Conservation (phyloP, 1,140 invertebrate species). For the Papilio xuthus region DNA sequence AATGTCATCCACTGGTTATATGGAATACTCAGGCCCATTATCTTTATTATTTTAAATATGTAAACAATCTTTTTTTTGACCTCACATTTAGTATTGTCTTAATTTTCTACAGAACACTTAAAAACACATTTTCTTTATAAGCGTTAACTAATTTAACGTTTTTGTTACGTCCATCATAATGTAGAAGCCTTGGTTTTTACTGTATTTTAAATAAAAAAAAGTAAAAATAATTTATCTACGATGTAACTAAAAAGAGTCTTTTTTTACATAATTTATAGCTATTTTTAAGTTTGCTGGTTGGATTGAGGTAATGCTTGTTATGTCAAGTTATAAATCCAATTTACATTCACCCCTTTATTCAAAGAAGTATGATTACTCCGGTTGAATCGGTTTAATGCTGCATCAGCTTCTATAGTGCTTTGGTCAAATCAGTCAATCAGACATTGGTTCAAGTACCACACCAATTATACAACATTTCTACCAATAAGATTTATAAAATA, state of each 20-base stretch:
- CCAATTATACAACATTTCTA: too few species aligned
- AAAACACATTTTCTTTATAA: conserved; percentile 26
- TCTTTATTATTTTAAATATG: conserved; percentile 38
- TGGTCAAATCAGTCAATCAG: too few species aligned
- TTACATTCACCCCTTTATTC: too few species aligned
- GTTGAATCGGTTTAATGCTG: too few species aligned
- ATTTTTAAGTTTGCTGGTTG: too few species aligned
- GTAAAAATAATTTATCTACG: not conserved
- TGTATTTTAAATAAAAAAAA: not conserved
- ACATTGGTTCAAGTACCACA: too few species aligned
- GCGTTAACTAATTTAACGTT: not conserved
- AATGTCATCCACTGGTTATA: conserved; percentile 56
- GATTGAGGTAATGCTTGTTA: not conserved
- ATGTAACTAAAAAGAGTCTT: not conserved
- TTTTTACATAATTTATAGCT: not conserved
- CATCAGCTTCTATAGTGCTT: too few species aligned
- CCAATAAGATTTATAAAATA: too few species aligned
- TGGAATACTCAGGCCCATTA: conserved; percentile 46
- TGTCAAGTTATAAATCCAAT: too few species aligned
- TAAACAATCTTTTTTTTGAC: conserved; percentile 27
- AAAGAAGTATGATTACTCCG: too few species aligned
- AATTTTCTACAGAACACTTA: conserved; percentile 22
- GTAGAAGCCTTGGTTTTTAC: conserved; percentile 6
- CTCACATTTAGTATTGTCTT: conserved; percentile 27
- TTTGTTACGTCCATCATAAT: not conserved